phyloP scores from a whole-genome alignment of 2,797 vertebrate genomes.

The Enteromius unitaeniatus region DNA sequence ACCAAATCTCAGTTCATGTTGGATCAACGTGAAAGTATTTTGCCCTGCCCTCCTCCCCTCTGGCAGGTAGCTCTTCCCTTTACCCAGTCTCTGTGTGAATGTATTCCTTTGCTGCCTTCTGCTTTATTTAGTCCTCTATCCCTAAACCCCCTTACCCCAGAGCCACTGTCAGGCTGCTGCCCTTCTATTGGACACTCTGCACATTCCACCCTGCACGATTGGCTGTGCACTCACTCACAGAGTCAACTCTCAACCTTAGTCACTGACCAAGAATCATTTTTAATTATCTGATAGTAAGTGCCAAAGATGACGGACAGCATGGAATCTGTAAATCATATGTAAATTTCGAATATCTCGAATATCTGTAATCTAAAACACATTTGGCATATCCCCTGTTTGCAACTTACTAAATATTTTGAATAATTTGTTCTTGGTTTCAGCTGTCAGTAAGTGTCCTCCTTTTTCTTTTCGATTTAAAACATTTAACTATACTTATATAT shows the following conservation, averaged over 20 bases:
- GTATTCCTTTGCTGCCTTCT: conserved; percentile 25
- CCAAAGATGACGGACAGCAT: background rate
- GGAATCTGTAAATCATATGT: background rate
- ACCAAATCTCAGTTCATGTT: background rate
- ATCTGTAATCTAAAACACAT: background rate
- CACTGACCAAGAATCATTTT: conserved; percentile 50
- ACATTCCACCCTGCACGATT: conserved; percentile 78
- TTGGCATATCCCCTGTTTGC: background rate
- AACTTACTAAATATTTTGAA: background rate
- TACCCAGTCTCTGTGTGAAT: conserved; percentile 17
- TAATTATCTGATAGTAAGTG: background rate
- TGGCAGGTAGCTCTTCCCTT: conserved; percentile 17
- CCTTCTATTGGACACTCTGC: conserved; percentile 74
- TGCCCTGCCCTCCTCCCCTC: conserved; percentile 39
- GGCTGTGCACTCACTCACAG: conserved; percentile 74
- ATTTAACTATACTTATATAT: background rate
- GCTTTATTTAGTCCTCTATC: conserved; percentile 50
- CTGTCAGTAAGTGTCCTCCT: background rate
- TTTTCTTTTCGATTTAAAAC: background rate
- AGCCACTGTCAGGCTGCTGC: conserved; percentile 67
- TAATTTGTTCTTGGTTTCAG: background rate
- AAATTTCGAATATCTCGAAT: background rate
- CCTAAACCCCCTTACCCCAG: conserved; percentile 16
- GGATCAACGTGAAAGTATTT: conserved; percentile 40
- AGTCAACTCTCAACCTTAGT: conserved; percentile 49